Evolutionary conservation across 2,888 invertebrate genomes (phyloP).

Genomic region (Protodeltote pygarga): DNA sequence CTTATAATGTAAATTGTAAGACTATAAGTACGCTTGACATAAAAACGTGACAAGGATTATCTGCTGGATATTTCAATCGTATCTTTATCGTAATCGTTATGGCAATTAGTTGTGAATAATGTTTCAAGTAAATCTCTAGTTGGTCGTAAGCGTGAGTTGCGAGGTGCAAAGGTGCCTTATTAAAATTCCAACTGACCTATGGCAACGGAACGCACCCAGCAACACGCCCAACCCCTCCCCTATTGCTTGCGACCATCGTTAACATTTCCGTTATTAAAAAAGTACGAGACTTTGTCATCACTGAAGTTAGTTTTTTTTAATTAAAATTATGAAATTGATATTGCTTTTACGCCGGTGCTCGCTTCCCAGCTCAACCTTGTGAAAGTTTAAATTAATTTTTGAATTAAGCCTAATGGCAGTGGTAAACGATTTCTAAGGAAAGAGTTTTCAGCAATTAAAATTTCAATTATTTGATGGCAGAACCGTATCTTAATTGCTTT

Average conservation of each 20-base stretch:
- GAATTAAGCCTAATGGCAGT: slow-evolving; percentile 85
- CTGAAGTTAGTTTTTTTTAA: slow-evolving; percentile 86
- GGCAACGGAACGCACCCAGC: slow-evolving; percentile 42
- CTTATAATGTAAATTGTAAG: too few species aligned
- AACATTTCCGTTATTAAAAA: slow-evolving; percentile 87
- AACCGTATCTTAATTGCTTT: slow-evolving; percentile 77
- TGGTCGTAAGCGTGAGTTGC: slow-evolving; percentile 36
- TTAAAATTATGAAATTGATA: slow-evolving; percentile 88
- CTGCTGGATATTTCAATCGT: slow-evolving; percentile 4
- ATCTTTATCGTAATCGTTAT: slow-evolving; percentile 21
- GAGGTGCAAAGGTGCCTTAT: slow-evolving; percentile 52
- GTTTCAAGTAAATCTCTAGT: slow-evolving; percentile 37
- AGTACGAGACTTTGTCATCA: slow-evolving; percentile 86
- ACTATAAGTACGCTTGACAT: too few species aligned
- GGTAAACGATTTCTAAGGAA: slow-evolving; percentile 83
- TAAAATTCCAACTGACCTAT: slow-evolving; percentile 62
- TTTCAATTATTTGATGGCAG: slow-evolving; percentile 78
- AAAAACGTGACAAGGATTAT: slow-evolving; percentile 3
- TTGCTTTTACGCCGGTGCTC: slow-evolving; percentile 81
- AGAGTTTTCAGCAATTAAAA: slow-evolving; percentile 82
- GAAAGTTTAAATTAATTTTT: slow-evolving; percentile 87
- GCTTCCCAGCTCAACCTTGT: slow-evolving; percentile 81
- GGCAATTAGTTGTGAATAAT: slow-evolving; percentile 26
- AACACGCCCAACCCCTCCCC: slow-evolving; percentile 52
- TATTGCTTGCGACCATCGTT: slow-evolving; percentile 68